phyloP scores from a whole-genome alignment of 2,888 invertebrate genomes.

The Siphlonurus alternatus region DNA sequence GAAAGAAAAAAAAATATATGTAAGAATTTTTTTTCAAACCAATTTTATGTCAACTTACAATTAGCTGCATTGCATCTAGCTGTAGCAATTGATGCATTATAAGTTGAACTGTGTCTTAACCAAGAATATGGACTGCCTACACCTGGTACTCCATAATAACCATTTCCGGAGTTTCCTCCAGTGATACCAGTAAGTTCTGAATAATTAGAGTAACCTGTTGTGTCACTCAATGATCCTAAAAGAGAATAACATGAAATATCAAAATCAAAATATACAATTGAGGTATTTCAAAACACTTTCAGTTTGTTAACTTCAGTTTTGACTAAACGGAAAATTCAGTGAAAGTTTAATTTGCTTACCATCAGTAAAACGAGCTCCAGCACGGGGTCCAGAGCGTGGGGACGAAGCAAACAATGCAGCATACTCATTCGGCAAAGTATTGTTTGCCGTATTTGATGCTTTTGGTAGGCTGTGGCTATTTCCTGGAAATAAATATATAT shows the following conservation, averaged over 20 bases:
- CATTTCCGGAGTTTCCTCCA: conserved; percentile 17
- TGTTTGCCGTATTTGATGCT: background rate
- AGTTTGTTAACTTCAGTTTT: no score
- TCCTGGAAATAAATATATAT: background rate
- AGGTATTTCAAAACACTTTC: no score
- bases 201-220: conserved; percentile 65
- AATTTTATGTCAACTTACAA: background rate
- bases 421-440: conserved; percentile 15
- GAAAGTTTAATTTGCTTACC: no score
- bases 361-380: background rate
- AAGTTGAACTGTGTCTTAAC: conserved; percentile 61
- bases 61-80: background rate
- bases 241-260: conserved; percentile 26
- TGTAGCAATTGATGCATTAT: conserved; percentile 15
- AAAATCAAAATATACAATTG: no score
- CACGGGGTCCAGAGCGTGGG: background rate
- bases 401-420: conserved; percentile 14
- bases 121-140: conserved; percentile 58
- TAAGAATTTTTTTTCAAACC: no score
- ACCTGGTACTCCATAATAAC: conserved; percentile 23
- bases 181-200: conserved; percentile 26
- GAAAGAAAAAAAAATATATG: no score
- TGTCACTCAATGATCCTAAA: conserved; percentile 67
- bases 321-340: no score
- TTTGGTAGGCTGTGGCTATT: conserved; percentile 11